Evolutionary conservation across 1,140 invertebrate species (phyloP).

Genomic region (Anastrepha obliqua): DNA sequence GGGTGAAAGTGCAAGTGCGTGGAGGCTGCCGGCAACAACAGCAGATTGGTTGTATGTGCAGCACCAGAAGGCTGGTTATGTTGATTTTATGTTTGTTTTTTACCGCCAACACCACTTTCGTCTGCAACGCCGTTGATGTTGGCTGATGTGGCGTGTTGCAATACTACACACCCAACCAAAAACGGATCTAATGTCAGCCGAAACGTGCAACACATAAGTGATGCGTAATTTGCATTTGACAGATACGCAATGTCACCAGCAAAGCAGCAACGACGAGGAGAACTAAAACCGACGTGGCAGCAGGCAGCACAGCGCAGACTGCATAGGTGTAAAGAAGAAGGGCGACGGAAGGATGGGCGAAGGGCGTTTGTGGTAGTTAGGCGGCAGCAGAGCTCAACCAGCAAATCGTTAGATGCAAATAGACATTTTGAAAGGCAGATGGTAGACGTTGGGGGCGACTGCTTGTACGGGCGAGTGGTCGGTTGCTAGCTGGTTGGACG

Average conservation of each 20-base stretch:
- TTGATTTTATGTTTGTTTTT: constrained; percentile 41
- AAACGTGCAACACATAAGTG: constrained; percentile 55
- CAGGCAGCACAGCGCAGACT: background rate
- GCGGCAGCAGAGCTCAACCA: background rate
- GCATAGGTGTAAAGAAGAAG: background rate
- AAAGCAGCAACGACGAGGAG: background rate
- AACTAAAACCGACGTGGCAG: background rate
- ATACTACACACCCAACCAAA: constrained; percentile 12
- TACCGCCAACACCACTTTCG: background rate
- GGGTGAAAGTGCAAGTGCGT: constrained; percentile 26
- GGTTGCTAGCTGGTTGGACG: background rate
- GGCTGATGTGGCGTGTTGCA: constrained; percentile 35
- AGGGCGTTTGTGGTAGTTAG: background rate
- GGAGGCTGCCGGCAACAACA: background rate
- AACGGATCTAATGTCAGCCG: constrained; percentile 35
- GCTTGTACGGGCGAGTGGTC: background rate
- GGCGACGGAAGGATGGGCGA: background rate
- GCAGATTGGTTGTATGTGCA: background rate
- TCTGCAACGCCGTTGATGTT: background rate
- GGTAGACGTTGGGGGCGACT: background rate
- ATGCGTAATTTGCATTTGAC: constrained; percentile 59
- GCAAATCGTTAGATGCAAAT: background rate
- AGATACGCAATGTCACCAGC: constrained; percentile 48
- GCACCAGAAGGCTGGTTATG: background rate
- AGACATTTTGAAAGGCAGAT: background rate